Conservation (phyloP, 2,113 vertebrate genomes). For the Gila orcuttii region DNA sequence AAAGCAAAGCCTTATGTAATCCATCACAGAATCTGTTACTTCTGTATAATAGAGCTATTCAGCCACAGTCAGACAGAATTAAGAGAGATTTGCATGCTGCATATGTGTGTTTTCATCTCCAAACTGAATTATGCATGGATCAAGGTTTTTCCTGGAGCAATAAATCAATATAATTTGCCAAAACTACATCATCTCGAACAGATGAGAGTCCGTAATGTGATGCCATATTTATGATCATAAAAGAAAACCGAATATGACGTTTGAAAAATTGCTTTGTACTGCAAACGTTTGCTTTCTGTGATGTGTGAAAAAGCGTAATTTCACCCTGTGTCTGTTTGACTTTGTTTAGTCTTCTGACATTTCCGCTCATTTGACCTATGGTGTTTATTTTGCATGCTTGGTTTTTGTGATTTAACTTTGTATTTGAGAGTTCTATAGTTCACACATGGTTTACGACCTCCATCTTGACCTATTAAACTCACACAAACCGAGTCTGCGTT, state of each 20-base stretch:
- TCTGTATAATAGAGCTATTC: conserved; percentile 14
- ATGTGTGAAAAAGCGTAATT: neutral
- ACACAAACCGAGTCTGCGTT: neutral
- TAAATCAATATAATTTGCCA: neutral
- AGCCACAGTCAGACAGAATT: neutral
- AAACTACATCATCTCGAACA: neutral
- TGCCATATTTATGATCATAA: neutral
- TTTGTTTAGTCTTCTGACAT: neutral
- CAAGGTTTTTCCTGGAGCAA: neutral
- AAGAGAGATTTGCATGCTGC: conserved; percentile 27
- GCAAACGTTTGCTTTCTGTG: neutral
- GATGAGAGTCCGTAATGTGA: neutral
- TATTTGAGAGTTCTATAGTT: neutral
- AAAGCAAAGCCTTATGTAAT: conserved; percentile 9
- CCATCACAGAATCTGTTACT: conserved; percentile 20
- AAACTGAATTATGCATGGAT: conserved; percentile 14
- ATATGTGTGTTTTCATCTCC: neutral
- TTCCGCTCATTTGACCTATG: neutral
- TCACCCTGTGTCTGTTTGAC: neutral
- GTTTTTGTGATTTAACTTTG: neutral
- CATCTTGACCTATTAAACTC: neutral
- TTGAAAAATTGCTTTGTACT: neutral
- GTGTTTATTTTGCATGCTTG: neutral
- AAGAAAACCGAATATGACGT: neutral
- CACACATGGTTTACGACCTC: neutral